Percentiles rank a stretch among this genome's conserved stretches.
Evolutionary conservation across 1,140 invertebrate species (phyloP).

Genomic region (Nasonia giraulti): DNA sequence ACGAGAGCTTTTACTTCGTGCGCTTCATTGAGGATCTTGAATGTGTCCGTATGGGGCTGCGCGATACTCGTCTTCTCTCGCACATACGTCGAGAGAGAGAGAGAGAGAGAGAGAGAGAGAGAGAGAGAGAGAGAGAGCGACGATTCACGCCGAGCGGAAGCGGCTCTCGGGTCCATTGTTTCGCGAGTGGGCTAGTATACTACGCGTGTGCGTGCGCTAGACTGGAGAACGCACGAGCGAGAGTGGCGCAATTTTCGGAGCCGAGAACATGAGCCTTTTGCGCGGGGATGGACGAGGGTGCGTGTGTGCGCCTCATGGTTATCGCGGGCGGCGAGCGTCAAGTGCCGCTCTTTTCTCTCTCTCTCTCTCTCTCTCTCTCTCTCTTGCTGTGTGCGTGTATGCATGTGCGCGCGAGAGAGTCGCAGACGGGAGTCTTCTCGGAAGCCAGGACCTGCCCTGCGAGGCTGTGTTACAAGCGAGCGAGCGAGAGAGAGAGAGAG

Average conservation of each 20-base stretch:
- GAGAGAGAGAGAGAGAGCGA: not conserved
- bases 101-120: not conserved
- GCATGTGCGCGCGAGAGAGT: not conserved
- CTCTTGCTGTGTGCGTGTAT: not conserved
- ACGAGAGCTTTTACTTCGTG: constrained; percentile 20
- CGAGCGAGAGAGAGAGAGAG: not conserved
- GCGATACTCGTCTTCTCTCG: not conserved
- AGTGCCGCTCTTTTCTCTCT: not conserved
- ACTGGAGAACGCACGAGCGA: not conserved
- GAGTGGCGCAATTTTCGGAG: not conserved
- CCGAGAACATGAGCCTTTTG: constrained; percentile 22
- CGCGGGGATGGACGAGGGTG: not conserved
- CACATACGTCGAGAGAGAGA: not conserved
- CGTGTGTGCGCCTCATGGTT: not conserved
- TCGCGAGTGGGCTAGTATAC: not conserved
- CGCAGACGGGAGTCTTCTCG: constrained; percentile 23
- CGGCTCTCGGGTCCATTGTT: constrained; percentile 11
- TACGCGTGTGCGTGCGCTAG: too few species aligned
- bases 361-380: not conserved
- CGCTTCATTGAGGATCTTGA: constrained; percentile 39
- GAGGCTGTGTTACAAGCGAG: not conserved
- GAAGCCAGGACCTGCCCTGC: constrained; percentile 38
- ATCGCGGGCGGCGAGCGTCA: not conserved
- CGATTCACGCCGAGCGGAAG: constrained; percentile 33
- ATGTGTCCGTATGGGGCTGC: constrained; percentile 30